phyloP scores from a whole-genome alignment of 2,888 invertebrate genomes.

The Frankliniella fusca region DNA sequence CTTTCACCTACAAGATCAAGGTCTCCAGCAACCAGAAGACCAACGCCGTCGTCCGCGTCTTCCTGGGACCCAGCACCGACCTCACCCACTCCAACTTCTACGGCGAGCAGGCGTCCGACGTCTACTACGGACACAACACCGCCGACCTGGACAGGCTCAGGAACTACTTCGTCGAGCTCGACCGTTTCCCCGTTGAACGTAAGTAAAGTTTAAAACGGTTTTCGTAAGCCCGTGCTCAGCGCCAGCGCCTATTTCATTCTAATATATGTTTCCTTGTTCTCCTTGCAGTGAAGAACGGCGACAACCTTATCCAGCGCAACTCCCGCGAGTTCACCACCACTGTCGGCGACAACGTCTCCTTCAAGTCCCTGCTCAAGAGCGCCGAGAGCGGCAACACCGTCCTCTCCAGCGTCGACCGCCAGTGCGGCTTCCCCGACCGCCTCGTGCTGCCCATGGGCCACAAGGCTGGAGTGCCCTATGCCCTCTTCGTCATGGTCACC shows the following conservation, averaged over 20 bases:
- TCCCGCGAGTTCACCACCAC: conserved; percentile 63
- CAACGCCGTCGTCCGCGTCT: background rate
- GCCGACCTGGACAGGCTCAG: conserved; percentile 43
- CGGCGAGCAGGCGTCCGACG: conserved; percentile 35
- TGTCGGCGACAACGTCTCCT: conserved; percentile 60
- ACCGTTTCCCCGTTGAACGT: conserved; percentile 57
- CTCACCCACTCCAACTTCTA: background rate
- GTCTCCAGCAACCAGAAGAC: background rate
- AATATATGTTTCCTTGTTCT: background rate
- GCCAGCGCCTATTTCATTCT: conserved; percentile 34
- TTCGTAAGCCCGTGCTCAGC: conserved; percentile 55
- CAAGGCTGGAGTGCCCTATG: conserved; percentile 59
- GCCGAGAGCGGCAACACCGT: conserved; percentile 53
- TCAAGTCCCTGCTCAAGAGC: conserved; percentile 60
- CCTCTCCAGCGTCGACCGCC: conserved; percentile 50
- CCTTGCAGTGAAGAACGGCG: conserved; percentile 54
- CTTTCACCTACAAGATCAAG: background rate
- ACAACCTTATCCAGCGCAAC: conserved; percentile 63
- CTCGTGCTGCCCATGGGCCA: conserved; percentile 62
- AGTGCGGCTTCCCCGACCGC: conserved; percentile 59
- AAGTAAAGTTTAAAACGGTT: conserved; percentile 37
- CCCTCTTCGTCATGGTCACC: conserved; percentile 58
- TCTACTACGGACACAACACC: conserved; percentile 30
- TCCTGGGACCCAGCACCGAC: background rate
- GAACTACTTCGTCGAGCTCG: conserved; percentile 61